phyloP scores from a whole-genome alignment of 2,113 vertebrate genomes.

The Poecile atricapillus region DNA sequence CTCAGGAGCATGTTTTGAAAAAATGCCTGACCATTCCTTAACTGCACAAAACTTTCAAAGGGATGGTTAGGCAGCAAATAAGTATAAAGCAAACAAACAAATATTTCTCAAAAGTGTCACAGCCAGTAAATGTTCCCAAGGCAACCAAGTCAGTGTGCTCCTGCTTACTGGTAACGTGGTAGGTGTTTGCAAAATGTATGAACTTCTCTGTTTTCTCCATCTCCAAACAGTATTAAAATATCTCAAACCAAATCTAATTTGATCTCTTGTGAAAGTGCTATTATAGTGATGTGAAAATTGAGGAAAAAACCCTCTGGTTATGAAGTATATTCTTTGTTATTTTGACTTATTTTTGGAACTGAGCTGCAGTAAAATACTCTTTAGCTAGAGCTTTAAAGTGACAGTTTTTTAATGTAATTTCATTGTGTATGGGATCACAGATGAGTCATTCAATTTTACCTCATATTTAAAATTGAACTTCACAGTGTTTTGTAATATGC shows the following conservation, averaged over 20 bases:
- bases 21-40: background rate
- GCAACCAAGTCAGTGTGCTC: background rate
- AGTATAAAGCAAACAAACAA: background rate
- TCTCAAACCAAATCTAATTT: background rate
- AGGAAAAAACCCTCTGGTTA: background rate
- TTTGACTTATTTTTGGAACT: background rate
- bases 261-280: background rate
- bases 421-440: background rate
- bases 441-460: background rate
- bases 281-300: background rate
- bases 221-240: background rate
- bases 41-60: background rate
- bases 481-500: background rate
- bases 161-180: background rate
- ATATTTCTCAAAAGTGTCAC: background rate
- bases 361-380: background rate
- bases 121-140: conserved; percentile 9
- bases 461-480: background rate
- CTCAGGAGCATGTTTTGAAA: background rate
- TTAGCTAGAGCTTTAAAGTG: background rate
- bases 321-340: background rate
- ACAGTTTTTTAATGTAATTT: background rate
- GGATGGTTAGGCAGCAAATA: background rate
- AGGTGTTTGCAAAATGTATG: background rate
- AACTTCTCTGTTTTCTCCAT: background rate